These are phyloP conservation scores for Nomada lathburiana DNA, from an alignment of 2,888 invertebrate species.

Conservation along the genomic window DNA sequence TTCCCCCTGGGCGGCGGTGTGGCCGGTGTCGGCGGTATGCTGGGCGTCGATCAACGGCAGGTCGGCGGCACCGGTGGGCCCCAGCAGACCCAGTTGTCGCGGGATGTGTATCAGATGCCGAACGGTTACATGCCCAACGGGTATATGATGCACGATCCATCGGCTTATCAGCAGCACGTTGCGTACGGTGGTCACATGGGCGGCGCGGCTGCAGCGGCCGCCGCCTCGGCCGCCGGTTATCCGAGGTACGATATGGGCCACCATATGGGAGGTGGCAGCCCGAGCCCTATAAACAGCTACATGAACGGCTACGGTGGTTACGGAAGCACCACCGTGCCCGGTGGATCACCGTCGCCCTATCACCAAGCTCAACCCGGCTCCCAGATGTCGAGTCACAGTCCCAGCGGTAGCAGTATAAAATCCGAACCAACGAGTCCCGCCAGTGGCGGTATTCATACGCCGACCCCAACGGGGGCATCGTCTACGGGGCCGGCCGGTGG, in stretches of 20 bases:
- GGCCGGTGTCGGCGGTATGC: constrained; percentile 77
- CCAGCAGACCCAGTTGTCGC: constrained; percentile 88
- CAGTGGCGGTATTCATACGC: constrained; percentile 87
- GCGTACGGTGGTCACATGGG: constrained; percentile 86
- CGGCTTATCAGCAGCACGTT: constrained; percentile 92
- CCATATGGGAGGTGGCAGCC: constrained; percentile 89
- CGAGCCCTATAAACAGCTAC: constrained; percentile 92
- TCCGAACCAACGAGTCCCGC: constrained; percentile 94
- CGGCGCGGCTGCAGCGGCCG: constrained; percentile 86
- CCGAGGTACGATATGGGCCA: constrained; percentile 96
- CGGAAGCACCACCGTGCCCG: constrained; percentile 87
- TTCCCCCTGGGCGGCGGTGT: constrained; percentile 92
- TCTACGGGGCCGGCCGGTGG: constrained; percentile 73
- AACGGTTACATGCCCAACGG: constrained; percentile 99
- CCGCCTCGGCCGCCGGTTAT: constrained; percentile 87
- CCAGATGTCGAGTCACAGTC: constrained; percentile 90
- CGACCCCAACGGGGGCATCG: constrained; percentile 84
- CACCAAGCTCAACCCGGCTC: constrained; percentile 88
- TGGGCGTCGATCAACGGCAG: constrained; percentile 81
- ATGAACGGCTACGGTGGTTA: constrained; percentile 90
- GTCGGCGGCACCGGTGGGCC: constrained; percentile 81
- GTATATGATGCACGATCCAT: constrained; percentile 95
- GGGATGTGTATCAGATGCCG: constrained; percentile 95
- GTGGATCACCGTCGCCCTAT: constrained; percentile 90
- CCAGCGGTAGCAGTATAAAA: constrained; percentile 94